Conservation (phyloP, 2,113 vertebrate genomes). For the Budorcas taxicolor region DNA sequence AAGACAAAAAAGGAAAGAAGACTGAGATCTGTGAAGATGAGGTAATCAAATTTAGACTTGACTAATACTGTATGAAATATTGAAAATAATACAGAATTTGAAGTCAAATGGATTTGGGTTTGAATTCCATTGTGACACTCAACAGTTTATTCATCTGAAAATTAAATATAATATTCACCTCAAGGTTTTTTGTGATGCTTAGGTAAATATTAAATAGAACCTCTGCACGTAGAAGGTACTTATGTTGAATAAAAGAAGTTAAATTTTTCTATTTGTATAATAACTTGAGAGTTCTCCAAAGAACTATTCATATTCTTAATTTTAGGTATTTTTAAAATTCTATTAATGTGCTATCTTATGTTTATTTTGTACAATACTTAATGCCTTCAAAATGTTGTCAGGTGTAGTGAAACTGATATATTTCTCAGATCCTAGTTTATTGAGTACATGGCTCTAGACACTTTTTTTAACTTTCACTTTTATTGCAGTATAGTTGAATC, state of each 20-base stretch:
- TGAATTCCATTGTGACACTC: slow-evolving; percentile 5
- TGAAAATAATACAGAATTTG: background rate
- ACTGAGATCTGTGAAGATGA: slow-evolving; percentile 90
- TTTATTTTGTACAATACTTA: background rate
- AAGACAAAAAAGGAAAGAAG: slow-evolving; percentile 91
- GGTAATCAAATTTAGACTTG: slow-evolving; percentile 75
- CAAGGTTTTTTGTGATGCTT: background rate
- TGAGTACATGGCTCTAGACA: background rate
- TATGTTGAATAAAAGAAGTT: background rate
- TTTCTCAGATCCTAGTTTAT: background rate
- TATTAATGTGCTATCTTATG: background rate
- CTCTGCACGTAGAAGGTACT: background rate
- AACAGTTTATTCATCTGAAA: slow-evolving; percentile 21
- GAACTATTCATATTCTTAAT: background rate
- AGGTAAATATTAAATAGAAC: background rate
- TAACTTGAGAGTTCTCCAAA: background rate
- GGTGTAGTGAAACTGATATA: background rate
- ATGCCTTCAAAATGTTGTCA: background rate
- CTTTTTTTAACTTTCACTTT: background rate
- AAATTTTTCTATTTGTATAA: background rate
- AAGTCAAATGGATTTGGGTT: background rate
- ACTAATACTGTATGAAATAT: background rate
- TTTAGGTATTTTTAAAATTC: background rate
- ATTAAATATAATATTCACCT: background rate
- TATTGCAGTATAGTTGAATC: background rate